A percentile compares a stretch with the other conserved stretches of the same genome.
These are phyloP conservation scores for Cephalophus harveyi DNA, from an alignment of 2,113 vertebrate species.

Conservation along the genomic window DNA sequence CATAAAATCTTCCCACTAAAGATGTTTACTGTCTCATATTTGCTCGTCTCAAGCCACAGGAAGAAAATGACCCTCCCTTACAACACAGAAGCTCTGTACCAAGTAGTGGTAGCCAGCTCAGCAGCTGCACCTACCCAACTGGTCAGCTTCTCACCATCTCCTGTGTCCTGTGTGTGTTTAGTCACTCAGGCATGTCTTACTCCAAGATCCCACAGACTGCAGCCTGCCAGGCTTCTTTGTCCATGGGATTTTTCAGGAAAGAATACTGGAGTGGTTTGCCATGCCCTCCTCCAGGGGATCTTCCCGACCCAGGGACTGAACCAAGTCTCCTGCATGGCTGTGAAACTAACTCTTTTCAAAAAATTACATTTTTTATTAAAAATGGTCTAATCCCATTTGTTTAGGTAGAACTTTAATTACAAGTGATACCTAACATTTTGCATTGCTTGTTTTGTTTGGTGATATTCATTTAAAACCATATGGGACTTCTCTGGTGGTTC, in stretches of 20 bases:
- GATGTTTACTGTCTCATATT: too few species aligned
- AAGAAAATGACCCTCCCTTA: background rate
- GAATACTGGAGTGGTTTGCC: background rate
- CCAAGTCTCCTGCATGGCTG: background rate
- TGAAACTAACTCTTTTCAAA: background rate
- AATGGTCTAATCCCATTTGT: background rate
- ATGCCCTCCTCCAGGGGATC: background rate
- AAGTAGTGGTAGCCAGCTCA: background rate
- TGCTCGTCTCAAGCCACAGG: fast-evolving
- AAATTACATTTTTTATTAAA: background rate
- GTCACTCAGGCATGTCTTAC: background rate
- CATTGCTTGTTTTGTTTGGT: background rate
- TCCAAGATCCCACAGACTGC: background rate
- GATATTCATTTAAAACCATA: background rate
- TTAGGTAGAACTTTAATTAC: background rate
- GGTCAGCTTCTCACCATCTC: background rate
- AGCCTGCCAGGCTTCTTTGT: background rate
- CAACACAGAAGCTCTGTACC: fast-evolving
- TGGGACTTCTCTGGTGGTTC: background rate
- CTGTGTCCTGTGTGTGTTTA: background rate
- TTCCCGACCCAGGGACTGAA: background rate
- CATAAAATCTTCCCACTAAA: background rate
- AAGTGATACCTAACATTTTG: background rate
- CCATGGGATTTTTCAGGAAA: background rate
- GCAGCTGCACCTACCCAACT: fast-evolving